Percentiles rank a stretch among this genome's conserved stretches.
Conservation (phyloP, 2,113 vertebrate genomes). For the Tychaedon coryphoeus region DNA sequence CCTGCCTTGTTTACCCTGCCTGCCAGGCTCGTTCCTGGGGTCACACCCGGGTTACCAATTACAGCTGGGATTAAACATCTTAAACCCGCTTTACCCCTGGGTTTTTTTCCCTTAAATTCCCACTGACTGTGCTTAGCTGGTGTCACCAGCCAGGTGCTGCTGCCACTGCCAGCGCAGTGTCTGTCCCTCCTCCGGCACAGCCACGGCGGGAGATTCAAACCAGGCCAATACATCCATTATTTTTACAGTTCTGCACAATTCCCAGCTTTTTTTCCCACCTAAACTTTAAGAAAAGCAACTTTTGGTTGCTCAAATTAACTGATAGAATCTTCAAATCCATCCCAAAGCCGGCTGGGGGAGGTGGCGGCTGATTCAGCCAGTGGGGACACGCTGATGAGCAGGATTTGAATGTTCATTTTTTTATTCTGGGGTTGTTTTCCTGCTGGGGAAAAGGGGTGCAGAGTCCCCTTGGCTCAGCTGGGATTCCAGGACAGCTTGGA, state of each 20-base stretch:
- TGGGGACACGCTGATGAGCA: too few species aligned
- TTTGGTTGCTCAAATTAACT: background rate
- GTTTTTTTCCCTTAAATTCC: background rate
- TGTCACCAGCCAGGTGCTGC: background rate
- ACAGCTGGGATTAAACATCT: slow-evolving; percentile 7
- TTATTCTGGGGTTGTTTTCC: background rate
- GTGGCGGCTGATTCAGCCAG: background rate
- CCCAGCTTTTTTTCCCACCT: rapidly evolving
- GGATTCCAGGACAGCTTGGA: background rate
- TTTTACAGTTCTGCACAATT: background rate
- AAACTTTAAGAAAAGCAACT: background rate
- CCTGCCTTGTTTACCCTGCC: background rate
- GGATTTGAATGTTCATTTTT: background rate
- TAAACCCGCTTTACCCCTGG: background rate
- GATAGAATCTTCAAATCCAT: background rate
- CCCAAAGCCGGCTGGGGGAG: background rate
- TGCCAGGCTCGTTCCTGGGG: slow-evolving; percentile 31
- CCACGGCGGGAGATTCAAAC: background rate
- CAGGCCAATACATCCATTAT: background rate
- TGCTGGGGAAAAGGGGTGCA: background rate
- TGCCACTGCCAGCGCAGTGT: background rate
- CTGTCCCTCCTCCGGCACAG: background rate
- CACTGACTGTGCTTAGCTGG: background rate
- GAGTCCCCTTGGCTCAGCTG: background rate
- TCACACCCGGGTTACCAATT: slow-evolving; percentile 28